Evolutionary conservation across 1,140 invertebrate genomes (phyloP).

Genomic region (Chrysomallon squamiferum): DNA sequence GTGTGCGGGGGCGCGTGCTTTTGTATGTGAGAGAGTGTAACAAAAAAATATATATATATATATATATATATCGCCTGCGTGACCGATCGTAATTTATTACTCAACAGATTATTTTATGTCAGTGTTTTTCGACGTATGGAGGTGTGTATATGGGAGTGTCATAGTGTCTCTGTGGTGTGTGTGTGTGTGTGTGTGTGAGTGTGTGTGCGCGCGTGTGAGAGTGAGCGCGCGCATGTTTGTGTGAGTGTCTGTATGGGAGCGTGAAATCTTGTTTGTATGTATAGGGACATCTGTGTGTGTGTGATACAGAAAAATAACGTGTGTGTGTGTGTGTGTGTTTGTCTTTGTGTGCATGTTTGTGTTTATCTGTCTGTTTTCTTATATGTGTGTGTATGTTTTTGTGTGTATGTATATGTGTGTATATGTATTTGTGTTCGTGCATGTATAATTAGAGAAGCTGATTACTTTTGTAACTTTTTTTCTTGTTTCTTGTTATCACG

Average conservation of each 20-base stretch:
- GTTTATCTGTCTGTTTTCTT: neutral
- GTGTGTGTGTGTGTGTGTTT: constrained; percentile 1
- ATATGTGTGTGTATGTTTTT: neutral
- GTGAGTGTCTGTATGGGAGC: neutral
- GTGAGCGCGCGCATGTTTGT: neutral
- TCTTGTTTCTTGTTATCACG: too few species aligned
- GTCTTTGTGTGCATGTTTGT: constrained; percentile 2
- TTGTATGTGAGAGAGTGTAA: too few species aligned
- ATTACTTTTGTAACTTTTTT: too few species aligned
- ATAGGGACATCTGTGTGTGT: neutral
- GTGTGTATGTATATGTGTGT: constrained; percentile 1
- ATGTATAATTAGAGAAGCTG: too few species aligned
- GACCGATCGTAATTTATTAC: too few species aligned
- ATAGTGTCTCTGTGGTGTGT: too few species aligned
- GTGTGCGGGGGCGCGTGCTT: too few species aligned
- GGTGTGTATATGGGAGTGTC: too few species aligned
- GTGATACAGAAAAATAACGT: neutral
- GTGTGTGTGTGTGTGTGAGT: neutral
- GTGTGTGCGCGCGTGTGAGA: neutral
- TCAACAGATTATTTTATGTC: too few species aligned
- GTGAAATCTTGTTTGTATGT: neutral
- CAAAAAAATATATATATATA: too few species aligned
- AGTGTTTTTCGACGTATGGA: too few species aligned
- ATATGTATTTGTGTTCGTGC: neutral
- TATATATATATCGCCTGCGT: too few species aligned